These are phyloP conservation scores for Amblyopsis rosae DNA, from an alignment of 2,113 vertebrate species.

Conservation along the genomic window DNA sequence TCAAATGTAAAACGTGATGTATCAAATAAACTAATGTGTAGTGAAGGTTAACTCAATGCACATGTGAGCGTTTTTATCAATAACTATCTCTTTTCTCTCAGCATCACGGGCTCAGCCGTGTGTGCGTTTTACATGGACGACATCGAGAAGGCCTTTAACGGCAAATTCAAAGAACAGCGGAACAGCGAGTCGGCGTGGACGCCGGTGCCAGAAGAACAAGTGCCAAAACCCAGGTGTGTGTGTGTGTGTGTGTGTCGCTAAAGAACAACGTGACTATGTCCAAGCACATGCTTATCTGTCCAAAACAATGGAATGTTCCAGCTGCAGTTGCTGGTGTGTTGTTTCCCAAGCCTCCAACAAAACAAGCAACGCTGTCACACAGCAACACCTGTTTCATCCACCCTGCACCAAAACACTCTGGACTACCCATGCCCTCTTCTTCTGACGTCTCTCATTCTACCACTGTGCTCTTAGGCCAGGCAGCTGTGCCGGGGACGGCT, in stretches of 20 bases:
- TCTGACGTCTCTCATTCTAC: background rate
- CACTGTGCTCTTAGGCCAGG: conserved; percentile 79
- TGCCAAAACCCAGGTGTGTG: conserved; percentile 87
- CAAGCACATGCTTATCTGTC: conserved; percentile 13
- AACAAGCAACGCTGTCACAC: conserved; percentile 10
- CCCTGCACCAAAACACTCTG: conserved; percentile 46
- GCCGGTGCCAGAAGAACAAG: conserved; percentile 87
- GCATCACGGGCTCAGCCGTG: conserved; percentile 93
- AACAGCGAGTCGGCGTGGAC: conserved; percentile 86
- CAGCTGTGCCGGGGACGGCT: conserved; percentile 85
- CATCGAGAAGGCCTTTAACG: conserved; percentile 87
- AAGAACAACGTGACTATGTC: conserved; percentile 37
- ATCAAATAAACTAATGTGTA: background rate
- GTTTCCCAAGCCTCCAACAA: conserved; percentile 24
- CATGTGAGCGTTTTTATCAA: too few relatives aligned
- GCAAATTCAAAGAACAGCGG: conserved; percentile 91
- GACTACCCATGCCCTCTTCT: background rate
- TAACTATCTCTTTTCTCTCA: conserved; percentile 44
- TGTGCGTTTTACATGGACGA: conserved; percentile 97
- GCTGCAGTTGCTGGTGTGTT: conserved; percentile 46
- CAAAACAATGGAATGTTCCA: conserved; percentile 1
- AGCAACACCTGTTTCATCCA: conserved; percentile 42
- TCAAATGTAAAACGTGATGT: too few relatives aligned
- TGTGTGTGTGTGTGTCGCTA: background rate
- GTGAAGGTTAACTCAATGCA: background rate